phyloP scores from a whole-genome alignment of 2,888 invertebrate species.

The Melikaiella ostensackeni region DNA sequence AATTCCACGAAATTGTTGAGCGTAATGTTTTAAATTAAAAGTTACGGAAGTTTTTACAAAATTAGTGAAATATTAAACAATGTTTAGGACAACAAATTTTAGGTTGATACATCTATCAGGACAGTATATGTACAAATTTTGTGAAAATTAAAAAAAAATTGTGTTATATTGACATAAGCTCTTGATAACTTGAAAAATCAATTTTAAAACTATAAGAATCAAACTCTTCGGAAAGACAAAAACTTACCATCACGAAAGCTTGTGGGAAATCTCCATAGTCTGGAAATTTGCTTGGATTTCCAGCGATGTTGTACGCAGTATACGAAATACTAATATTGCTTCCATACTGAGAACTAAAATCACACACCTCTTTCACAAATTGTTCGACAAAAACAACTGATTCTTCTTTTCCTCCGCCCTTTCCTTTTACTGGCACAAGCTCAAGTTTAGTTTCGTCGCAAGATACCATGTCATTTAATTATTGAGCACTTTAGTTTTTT shows the following conservation, averaged over 20 bases:
- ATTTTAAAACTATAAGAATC: slow-evolving; percentile 9
- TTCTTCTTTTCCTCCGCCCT: slow-evolving; percentile 62
- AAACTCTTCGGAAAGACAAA: not conserved
- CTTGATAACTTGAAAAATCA: not conserved
- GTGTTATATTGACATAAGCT: not conserved
- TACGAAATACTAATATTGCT: slow-evolving; percentile 92
- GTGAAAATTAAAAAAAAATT: too few species aligned
- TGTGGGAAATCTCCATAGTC: slow-evolving; percentile 95
- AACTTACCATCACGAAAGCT: slow-evolving; percentile 91
- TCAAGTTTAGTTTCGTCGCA: slow-evolving; percentile 70
- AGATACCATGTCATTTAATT: slow-evolving; percentile 68
- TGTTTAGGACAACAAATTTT: not conserved
- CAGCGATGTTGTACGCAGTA: slow-evolving; percentile 91
- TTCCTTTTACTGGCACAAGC: slow-evolving; percentile 66
- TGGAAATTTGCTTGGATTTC: slow-evolving; percentile 91
- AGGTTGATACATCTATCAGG: not conserved
- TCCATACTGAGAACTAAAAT: slow-evolving; percentile 95
- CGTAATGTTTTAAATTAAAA: too few species aligned
- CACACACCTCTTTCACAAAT: slow-evolving; percentile 87
- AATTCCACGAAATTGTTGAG: too few species aligned
- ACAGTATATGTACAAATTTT: not conserved
- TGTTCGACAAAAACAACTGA: slow-evolving; percentile 82
- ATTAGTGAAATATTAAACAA: not conserved
- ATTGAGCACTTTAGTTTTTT: not conserved
- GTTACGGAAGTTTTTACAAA: too few species aligned